phyloP scores from a whole-genome alignment of 2,888 invertebrate genomes.

The Synergus itoensis region DNA sequence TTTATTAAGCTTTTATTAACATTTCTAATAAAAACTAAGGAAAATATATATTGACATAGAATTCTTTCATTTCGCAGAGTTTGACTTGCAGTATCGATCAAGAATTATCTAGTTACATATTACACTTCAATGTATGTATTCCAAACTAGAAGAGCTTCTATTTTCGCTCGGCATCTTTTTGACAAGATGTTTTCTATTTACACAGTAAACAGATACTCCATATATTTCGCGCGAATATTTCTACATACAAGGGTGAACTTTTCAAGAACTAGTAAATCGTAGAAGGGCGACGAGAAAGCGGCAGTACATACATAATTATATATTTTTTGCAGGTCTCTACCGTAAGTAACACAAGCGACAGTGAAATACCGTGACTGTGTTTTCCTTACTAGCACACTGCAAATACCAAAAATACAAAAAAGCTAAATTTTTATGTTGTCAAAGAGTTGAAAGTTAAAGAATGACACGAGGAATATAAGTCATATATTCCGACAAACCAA shows the following conservation, averaged over 20 bases:
- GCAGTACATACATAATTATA: not conserved
- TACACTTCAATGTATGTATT: not conserved
- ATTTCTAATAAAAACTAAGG: not conserved
- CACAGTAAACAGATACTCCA: constrained; percentile 4
- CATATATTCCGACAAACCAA: no score
- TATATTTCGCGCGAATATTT: constrained; percentile 5
- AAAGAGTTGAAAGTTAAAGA: not conserved
- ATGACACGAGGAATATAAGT: not conserved
- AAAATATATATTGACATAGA: not conserved
- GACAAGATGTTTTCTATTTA: constrained; percentile 15
- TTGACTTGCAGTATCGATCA: not conserved
- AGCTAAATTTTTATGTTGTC: not conserved
- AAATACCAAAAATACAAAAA: no score
- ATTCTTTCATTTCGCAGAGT: not conserved
- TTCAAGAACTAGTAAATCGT: not conserved
- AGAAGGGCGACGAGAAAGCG: not conserved
- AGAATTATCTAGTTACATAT: not conserved
- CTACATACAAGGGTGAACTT: not conserved
- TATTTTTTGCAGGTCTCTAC: not conserved
- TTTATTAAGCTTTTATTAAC: not conserved
- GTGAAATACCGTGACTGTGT: not conserved
- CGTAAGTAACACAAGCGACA: not conserved
- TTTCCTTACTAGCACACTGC: not conserved
- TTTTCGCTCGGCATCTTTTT: constrained; percentile 2
- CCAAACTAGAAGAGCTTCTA: constrained; percentile 3